phyloP scores from a whole-genome alignment of 2,113 vertebrate genomes.

The Speoplatyrhinus poulsoni region DNA sequence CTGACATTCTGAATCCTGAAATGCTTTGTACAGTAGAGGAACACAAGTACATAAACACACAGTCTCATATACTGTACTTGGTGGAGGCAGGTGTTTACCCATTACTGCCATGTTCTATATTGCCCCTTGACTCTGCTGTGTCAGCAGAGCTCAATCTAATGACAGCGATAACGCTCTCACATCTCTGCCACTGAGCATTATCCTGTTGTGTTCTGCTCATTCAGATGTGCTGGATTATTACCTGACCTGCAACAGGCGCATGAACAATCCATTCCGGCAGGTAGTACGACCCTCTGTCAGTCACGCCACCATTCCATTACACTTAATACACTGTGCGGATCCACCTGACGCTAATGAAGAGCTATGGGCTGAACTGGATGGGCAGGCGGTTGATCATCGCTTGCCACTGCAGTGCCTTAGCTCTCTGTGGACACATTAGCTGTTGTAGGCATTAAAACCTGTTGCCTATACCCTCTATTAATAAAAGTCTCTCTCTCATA shows the following conservation, averaged over 20 bases:
- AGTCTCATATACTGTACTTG: conserved; percentile 10
- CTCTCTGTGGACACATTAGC: background rate
- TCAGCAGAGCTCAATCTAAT: conserved; percentile 34
- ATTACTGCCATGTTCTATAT: conserved; percentile 7
- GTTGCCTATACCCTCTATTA: background rate
- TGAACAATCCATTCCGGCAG: conserved; percentile 88
- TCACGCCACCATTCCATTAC: background rate
- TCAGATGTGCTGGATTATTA: conserved; percentile 91
- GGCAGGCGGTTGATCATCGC: conserved; percentile 1
- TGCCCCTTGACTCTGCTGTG: conserved; percentile 16
- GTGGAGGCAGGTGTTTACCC: conserved; percentile 6
- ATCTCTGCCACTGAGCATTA: conserved; percentile 30
- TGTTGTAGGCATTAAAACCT: background rate
- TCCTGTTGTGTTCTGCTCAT: conserved; percentile 50
- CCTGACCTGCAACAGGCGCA: conserved; percentile 84
- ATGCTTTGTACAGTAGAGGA: too few relatives aligned
- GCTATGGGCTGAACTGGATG: conserved; percentile 10
- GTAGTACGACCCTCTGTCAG: conserved; percentile 61
- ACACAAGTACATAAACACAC: too few relatives aligned
- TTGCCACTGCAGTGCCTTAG: background rate
- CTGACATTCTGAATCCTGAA: too few relatives aligned
- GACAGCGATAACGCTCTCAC: conserved; percentile 19
- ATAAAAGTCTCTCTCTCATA: too few relatives aligned
- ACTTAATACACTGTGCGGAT: conserved; percentile 2
- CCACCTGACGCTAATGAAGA: background rate